Evolutionary conservation across 2,888 invertebrate species (phyloP).

Genomic region (Pristionchus entomophagus): DNA sequence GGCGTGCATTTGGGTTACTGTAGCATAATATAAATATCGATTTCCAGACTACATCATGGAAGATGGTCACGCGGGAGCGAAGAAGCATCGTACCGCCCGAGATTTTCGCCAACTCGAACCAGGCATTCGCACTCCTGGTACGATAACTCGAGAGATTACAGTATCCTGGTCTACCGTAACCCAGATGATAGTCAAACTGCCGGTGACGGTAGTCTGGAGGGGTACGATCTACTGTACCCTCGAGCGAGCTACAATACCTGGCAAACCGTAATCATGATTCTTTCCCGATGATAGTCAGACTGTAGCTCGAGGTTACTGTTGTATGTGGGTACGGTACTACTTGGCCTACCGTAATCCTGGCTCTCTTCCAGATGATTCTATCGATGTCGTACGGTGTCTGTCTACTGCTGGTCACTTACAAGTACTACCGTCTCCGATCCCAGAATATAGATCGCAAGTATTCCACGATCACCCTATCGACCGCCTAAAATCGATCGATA

Average conservation of each 20-base stretch:
- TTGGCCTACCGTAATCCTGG: too few species aligned
- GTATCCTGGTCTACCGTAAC: too few species aligned
- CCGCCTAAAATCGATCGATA: not conserved
- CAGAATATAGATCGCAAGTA: constrained; percentile 23
- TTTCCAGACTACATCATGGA: constrained; percentile 15
- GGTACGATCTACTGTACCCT: too few species aligned
- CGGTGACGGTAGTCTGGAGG: not conserved
- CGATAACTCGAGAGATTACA: not conserved
- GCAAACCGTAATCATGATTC: too few species aligned
- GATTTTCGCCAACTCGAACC: constrained; percentile 18
- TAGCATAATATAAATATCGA: not conserved
- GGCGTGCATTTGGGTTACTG: too few species aligned
- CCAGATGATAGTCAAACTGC: too few species aligned
- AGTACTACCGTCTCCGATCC: constrained; percentile 46
- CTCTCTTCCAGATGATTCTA: not conserved
- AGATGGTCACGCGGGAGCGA: not conserved
- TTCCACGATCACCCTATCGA: not conserved
- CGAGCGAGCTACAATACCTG: too few species aligned
- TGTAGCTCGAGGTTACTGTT: too few species aligned
- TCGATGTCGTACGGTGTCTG: not conserved
- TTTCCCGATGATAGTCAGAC: too few species aligned
- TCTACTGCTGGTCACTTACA: constrained; percentile 26
- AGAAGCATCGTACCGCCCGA: not conserved
- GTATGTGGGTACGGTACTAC: too few species aligned
- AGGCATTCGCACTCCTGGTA: constrained; percentile 39